phyloP scores from a whole-genome alignment of 2,797 vertebrate species.

The Ara ararauna region DNA sequence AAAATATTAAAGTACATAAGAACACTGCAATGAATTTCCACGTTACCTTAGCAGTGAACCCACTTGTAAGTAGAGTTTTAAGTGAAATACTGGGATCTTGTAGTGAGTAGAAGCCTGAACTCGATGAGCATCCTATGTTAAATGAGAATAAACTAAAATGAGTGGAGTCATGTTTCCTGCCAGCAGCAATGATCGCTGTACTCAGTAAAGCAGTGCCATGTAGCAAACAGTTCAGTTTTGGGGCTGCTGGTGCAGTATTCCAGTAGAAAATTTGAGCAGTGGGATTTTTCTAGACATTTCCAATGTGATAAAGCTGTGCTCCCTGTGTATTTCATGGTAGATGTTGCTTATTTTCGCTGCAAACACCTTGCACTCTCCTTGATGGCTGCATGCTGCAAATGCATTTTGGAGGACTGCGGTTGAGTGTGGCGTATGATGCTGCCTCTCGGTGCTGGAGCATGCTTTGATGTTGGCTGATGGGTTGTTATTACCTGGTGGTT shows the following conservation, averaged over 20 bases:
- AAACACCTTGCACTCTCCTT: background rate
- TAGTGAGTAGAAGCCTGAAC: background rate
- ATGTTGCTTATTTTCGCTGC: background rate
- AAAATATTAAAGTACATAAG: background rate
- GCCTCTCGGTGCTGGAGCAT: background rate
- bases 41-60: background rate
- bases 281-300: background rate
- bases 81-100: background rate
- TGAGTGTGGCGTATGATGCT: background rate
- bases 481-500: background rate
- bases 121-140: background rate
- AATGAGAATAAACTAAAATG: background rate
- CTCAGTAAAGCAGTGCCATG: background rate
- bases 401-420: fast-evolving
- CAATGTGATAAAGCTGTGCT: background rate
- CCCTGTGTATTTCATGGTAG: background rate
- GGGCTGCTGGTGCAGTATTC: background rate
- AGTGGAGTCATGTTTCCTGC: background rate
- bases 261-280: background rate
- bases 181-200: background rate
- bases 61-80: background rate
- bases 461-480: background rate
- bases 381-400: fast-evolving
- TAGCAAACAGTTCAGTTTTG: background rate
- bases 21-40: background rate